Base-by-base conservation (phyloP, 2,888 invertebrate genomes). In the Elysia crispata region DNA sequence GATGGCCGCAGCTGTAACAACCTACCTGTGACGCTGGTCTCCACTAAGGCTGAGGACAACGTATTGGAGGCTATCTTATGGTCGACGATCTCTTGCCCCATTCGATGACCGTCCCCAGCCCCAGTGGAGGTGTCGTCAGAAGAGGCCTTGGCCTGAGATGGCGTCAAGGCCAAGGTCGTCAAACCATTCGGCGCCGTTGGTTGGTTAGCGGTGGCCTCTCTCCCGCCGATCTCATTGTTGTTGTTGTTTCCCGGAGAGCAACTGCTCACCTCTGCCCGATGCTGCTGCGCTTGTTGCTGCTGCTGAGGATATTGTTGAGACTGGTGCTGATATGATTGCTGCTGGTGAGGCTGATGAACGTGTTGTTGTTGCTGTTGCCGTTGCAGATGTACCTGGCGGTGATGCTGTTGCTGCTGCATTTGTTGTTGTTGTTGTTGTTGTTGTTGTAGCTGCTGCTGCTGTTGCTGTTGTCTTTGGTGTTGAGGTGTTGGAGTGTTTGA, bases 351-450 rank as follows among this genome's bases (percentile, higher is more conserved):
- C 30, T 62, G 78, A 20, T 62, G 64, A 18, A 70, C 69, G 18
- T 77, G 70, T 62, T 64, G 69, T 57, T 64, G 69, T 57, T 75
- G 75, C 3, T 75, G 31, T 75, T 60, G 75, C 25, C 23, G 73
- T 15, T 49, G 73, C 11, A 18, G 23, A 23, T 73, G 73, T 23
- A 31, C 25, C 15, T 28, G 30, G 30, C 30, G 28, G 31, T 57
- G 28, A 31, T 31, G 33, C 54, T 62, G 41, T 25, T 67, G 18
- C 28, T 41, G 6, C 33, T 54, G 81, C 41, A 86, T 82, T 88
- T 87, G 83, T 89, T 88, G 79, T 85, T 86, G 81, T 84, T 84
- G 67, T 81, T 81, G 49, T 83, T 69, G 41, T 88, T 87, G 83
- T 88, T 87, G 83, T 89, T 88, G 79, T 85, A 86, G 81, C 84